phyloP scores from a whole-genome alignment of 2,113 vertebrate genomes.

The Dissostichus mawsoni region DNA sequence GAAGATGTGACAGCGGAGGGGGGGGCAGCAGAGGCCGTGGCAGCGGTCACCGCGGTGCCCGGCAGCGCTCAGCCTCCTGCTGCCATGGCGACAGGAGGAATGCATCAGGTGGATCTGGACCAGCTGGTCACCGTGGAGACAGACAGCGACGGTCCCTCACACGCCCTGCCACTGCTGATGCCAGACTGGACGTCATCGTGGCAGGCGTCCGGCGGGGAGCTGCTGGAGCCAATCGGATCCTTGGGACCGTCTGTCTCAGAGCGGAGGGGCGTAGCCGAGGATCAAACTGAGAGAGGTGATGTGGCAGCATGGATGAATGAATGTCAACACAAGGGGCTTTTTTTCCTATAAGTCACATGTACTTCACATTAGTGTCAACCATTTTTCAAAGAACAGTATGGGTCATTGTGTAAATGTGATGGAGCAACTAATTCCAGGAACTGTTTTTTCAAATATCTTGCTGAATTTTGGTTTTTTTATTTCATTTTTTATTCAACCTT shows the following conservation, averaged over 20 bases:
- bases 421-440: background rate
- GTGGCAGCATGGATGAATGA: background rate
- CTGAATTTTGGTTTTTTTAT: background rate
- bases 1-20: slow-evolving; percentile 72
- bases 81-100: slow-evolving; percentile 55
- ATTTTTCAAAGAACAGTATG: background rate
- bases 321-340: background rate
- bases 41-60: slow-evolving; percentile 30
- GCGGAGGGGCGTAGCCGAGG: slow-evolving; percentile 33
- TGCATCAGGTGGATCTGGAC: slow-evolving; percentile 60
- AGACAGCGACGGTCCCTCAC: slow-evolving; percentile 66
- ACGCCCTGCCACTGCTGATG: slow-evolving; percentile 47
- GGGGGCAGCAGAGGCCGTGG: background rate
- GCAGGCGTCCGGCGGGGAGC: slow-evolving; percentile 80
- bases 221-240: slow-evolving; percentile 64
- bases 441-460: background rate
- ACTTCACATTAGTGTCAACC: background rate
- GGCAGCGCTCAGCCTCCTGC: slow-evolving; percentile 53
- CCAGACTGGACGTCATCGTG: slow-evolving; percentile 78
- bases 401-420: background rate
- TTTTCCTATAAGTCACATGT: background rate
- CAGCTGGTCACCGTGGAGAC: slow-evolving; percentile 72
- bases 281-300: slow-evolving; percentile 33
- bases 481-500: no score
- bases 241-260: slow-evolving; percentile 50